Evolutionary conservation across 2,888 invertebrate genomes (phyloP).

Genomic region (Biston stratarius): DNA sequence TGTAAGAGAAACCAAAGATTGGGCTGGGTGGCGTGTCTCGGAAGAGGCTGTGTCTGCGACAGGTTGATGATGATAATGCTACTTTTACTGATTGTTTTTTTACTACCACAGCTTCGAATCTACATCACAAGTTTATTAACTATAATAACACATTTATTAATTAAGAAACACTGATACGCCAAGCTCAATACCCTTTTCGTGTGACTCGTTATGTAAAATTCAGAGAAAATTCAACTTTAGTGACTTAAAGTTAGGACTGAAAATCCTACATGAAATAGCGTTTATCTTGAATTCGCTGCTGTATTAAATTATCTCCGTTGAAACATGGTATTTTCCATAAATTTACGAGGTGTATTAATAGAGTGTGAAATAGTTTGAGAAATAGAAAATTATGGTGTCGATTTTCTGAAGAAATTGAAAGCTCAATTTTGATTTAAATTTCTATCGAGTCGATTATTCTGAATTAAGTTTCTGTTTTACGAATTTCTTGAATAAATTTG

Average conservation of each 20-base stretch:
- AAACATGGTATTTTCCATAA: conserved; percentile 18
- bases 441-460: no score
- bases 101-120: neutral
- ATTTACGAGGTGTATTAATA: conserved; percentile 20
- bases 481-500: no score
- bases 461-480: no score
- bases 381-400: conserved; percentile 5
- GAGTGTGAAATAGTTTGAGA: conserved; percentile 18
- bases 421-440: no score
- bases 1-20: no score
- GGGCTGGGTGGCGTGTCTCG: neutral
- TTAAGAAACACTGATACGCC: conserved; percentile 21
- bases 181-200: neutral
- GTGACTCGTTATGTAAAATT: neutral
- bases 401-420: neutral
- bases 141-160: conserved; percentile 8
- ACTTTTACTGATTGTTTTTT: neutral
- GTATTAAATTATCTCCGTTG: conserved; percentile 14
- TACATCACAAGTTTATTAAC: conserved; percentile 1
- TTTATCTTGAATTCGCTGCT: conserved; percentile 11
- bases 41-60: no score
- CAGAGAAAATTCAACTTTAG: conserved; percentile 3
- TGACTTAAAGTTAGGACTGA: neutral
- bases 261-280: neutral
- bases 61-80: no score